Base-by-base conservation (phyloP, 92 coral and sea anemone species). In the Paramuricea clavata region DNA sequence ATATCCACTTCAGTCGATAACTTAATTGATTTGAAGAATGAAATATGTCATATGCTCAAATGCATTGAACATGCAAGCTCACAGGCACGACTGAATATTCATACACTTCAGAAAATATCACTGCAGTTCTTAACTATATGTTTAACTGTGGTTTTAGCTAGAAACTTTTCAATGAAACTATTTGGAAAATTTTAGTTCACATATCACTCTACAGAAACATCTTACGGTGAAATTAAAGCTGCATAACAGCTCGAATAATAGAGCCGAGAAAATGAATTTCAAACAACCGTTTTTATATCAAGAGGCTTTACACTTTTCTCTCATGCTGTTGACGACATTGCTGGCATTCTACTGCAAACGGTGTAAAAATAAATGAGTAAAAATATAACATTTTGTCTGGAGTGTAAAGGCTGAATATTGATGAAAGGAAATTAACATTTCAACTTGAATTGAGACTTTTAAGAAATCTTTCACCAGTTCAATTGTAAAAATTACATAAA, bases 1-100 rank as follows among this genome's bases (percentile, higher is more conserved):
- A 44, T 44, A 79, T 31, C 68, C 73, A 79, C 84, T 79, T 79
- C 84, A 59, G 73, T 30, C 34, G 54, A n/a, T 5, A 10, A 12
- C 27, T 34, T 28, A 74, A 60, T 42, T 76, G 60, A 69, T 79
- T 61, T 56, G 65, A 79, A 79, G 73, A 79, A 39, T 59, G 56
- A 26, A 56, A 67, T n/a, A 65, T 30, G 39, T 65, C 72, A 65
- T 15, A 65, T 65, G 68, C 33, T 22, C 9, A 60, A 6, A 22
- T 15, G 10, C 10, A 15, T 6, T 47, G 52, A 54, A 21, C 62
- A 54, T 54, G 62, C 62, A 13, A 15, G 15, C 52, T 47, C 52
- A 12, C 52, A 47, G 52, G 52, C 9, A 47, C 10, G 17, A 4
- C 52, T 1, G 1, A 47, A 15, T 47, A n/a, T n/a, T n/a, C n/a